These are phyloP conservation scores for Tenebrosternarchus preto DNA, from an alignment of 2,113 vertebrate genomes.

Conservation along the genomic window DNA sequence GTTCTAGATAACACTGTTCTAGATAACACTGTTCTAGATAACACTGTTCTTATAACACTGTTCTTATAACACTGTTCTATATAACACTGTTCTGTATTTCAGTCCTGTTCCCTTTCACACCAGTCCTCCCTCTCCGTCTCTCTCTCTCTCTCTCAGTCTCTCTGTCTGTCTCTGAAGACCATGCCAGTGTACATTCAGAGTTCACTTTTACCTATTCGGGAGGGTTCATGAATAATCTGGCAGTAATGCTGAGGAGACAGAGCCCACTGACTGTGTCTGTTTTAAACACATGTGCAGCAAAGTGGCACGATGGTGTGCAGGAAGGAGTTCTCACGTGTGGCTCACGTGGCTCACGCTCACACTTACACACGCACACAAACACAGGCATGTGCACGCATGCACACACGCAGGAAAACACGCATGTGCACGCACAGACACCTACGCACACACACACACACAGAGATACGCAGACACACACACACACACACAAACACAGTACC, in stretches of 20 bases:
- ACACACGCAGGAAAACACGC: neutral
- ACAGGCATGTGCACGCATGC: neutral
- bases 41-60: too few species aligned
- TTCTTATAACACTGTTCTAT: too few species aligned
- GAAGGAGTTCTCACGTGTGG: conserved; percentile 28
- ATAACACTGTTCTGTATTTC: conserved; percentile 8
- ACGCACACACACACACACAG: neutral
- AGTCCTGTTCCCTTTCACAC: neutral
- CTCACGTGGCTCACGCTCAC: neutral
- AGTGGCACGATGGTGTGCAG: conserved; percentile 53
- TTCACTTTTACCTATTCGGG: conserved; percentile 54
- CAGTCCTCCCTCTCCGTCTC: conserved; percentile 27
- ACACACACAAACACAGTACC: neutral
- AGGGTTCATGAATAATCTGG: conserved; percentile 65
- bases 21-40: too few species aligned
- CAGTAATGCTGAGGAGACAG: conserved; percentile 66
- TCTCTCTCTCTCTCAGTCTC: neutral
- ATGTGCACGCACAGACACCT: conserved; percentile 50
- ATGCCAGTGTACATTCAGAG: conserved; percentile 42
- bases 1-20: too few species aligned
- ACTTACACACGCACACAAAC: neutral
- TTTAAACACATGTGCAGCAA: conserved; percentile 71
- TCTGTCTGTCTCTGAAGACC: conserved; percentile 34
- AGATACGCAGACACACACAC: neutral
- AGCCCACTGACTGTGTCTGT: conserved; percentile 68